phyloP scores from a whole-genome alignment of 2,888 invertebrate species.

The Plagodis dolabraria region DNA sequence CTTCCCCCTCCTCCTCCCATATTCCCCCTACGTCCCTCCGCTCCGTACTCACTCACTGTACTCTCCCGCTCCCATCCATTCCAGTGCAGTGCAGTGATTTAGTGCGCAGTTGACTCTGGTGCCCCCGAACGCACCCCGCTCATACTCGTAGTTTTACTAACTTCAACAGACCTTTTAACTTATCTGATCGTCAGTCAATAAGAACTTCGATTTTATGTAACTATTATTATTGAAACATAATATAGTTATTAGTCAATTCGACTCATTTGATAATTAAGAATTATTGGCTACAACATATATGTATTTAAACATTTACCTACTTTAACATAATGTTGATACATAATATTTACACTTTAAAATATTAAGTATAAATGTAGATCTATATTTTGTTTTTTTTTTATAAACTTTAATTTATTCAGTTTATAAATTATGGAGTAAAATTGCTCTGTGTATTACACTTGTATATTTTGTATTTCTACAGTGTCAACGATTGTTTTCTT shows the following conservation, averaged over 20 bases:
- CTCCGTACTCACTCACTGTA: constrained; percentile 20
- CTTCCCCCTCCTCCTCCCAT: constrained; percentile 47
- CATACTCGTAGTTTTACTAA: constrained; percentile 2
- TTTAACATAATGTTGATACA: constrained; percentile 2
- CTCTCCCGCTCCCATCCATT: not conserved
- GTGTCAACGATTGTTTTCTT: constrained; percentile 31
- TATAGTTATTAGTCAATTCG: too few relatives aligned
- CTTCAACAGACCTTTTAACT: constrained; percentile 3
- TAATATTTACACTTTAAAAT: constrained; percentile 14
- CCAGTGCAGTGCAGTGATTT: constrained; percentile 18
- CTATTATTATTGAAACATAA: too few relatives aligned
- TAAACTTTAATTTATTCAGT: constrained; percentile 2
- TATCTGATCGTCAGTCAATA: not conserved
- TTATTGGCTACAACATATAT: not conserved
- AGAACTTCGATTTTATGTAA: constrained; percentile 1
- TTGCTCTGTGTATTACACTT: too few relatives aligned
- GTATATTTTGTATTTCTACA: constrained; percentile 42
- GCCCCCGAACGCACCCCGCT: constrained; percentile 9
- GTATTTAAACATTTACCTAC: constrained; percentile 1
- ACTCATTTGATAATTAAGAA: too few relatives aligned
- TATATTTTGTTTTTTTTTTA: constrained; percentile 49
- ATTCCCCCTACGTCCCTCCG: constrained; percentile 61
- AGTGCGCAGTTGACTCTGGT: not conserved
- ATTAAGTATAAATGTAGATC: constrained; percentile 32
- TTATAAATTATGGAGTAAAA: not conserved